phyloP scores from a whole-genome alignment of 2,888 invertebrate genomes.

The Seira musarum region DNA sequence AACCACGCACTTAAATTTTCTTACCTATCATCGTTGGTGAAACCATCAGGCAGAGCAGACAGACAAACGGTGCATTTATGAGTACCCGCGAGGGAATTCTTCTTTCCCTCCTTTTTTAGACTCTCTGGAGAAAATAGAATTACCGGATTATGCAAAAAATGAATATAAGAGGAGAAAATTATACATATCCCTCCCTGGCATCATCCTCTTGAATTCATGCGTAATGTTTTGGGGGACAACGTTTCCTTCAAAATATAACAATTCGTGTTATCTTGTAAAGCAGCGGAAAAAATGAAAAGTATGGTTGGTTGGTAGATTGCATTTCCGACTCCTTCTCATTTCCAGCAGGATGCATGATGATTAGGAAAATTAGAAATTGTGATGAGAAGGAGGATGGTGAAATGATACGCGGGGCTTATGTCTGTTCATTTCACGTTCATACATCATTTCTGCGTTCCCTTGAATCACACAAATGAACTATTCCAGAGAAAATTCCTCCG shows the following conservation, averaged over 20 bases:
- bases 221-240: too few species aligned
- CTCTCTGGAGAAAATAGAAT: slow-evolving; percentile 47
- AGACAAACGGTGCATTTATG: slow-evolving; percentile 1
- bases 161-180: slow-evolving; percentile 4
- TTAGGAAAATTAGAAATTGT: slow-evolving; percentile 52
- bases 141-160: slow-evolving; percentile 37
- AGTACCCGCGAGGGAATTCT: slow-evolving; percentile 17
- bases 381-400: slow-evolving; percentile 5
- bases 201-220: too few species aligned
- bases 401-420: slow-evolving; percentile 14
- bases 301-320: slow-evolving; percentile 25
- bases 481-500: neutral
- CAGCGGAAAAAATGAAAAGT: slow-evolving; percentile 17
- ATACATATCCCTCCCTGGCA: too few species aligned
- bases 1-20: slow-evolving; percentile 3
- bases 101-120: slow-evolving; percentile 14
- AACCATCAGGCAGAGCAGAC: neutral
- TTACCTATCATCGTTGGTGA: neutral
- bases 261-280: neutral
- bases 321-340: slow-evolving; percentile 22
- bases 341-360: slow-evolving; percentile 47
- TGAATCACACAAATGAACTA: slow-evolving; percentile 12
- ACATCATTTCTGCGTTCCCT: neutral
- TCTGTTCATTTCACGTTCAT: slow-evolving; percentile 12
- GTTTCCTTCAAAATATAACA: too few species aligned